Conservation (phyloP, 2,113 vertebrate genomes). For the Haemorhous mexicanus region DNA sequence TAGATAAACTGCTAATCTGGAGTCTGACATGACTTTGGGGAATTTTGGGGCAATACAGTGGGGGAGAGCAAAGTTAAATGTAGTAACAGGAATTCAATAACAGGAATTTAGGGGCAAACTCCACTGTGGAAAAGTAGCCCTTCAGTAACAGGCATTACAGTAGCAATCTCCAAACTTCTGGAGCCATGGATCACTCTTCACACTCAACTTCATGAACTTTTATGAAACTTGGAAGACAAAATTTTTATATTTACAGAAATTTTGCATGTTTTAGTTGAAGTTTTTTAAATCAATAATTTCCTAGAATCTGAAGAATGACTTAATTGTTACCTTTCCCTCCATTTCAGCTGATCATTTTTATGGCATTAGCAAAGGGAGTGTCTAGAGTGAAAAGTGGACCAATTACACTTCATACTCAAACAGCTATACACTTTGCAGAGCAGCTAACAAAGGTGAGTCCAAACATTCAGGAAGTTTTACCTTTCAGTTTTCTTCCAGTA, state of each 20-base stretch:
- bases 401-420: conserved; percentile 92
- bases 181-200: background rate
- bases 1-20: background rate
- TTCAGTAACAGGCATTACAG: background rate
- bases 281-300: background rate
- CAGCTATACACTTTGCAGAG: conserved; percentile 92
- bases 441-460: conserved; percentile 85
- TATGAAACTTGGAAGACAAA: background rate
- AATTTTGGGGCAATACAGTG: accelerated
- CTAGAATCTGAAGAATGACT: background rate
- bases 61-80: background rate
- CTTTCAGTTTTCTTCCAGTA: background rate
- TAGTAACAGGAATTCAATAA: background rate
- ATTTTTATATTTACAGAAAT: background rate
- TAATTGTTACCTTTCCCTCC: background rate
- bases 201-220: background rate
- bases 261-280: background rate
- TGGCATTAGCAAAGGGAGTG: conserved; percentile 91
- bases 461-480: background rate
- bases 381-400: conserved; percentile 90
- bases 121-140: background rate
- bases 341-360: conserved; percentile 91
- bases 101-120: background rate
- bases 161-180: background rate
- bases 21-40: background rate